phyloP scores from a whole-genome alignment of 2,113 vertebrate species.

The Oreochromis niloticus region DNA sequence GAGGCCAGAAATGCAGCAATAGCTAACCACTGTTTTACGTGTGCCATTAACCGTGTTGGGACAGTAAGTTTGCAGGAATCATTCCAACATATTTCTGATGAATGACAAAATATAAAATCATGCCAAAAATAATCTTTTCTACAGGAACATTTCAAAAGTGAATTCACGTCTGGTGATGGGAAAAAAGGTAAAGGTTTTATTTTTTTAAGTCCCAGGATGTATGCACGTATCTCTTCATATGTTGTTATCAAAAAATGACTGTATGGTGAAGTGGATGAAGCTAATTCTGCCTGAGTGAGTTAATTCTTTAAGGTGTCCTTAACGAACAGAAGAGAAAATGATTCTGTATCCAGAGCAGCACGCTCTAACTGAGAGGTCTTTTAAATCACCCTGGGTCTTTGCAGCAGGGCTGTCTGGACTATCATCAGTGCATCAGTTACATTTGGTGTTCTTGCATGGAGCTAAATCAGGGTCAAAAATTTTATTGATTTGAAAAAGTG shows the following conservation, averaged over 20 bases:
- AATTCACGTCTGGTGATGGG: slow-evolving; percentile 94
- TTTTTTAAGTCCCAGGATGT: not conserved
- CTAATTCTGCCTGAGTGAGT: not conserved
- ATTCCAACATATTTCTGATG: not conserved
- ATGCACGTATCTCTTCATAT: accelerated
- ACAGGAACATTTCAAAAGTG: slow-evolving; percentile 87
- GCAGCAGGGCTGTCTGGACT: accelerated
- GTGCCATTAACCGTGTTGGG: slow-evolving; percentile 93
- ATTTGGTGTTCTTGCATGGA: not conserved
- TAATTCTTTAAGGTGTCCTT: not conserved
- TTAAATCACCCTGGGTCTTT: not conserved
- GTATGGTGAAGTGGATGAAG: not conserved
- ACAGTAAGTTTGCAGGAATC: slow-evolving; percentile 68
- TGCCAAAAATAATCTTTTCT: not conserved
- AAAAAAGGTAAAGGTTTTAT: slow-evolving; percentile 75
- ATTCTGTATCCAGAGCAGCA: not conserved
- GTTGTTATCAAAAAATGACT: not conserved
- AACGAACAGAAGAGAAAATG: not conserved
- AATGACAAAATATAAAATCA: not conserved
- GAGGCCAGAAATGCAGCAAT: slow-evolving; percentile 96
- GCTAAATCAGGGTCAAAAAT: not conserved
- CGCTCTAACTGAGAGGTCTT: not conserved
- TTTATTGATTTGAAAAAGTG: not conserved
- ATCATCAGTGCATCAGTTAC: not conserved
- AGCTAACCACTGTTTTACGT: slow-evolving; percentile 93